Conservation (phyloP, 1,140 invertebrate genomes). For the Lethrus apterus region DNA sequence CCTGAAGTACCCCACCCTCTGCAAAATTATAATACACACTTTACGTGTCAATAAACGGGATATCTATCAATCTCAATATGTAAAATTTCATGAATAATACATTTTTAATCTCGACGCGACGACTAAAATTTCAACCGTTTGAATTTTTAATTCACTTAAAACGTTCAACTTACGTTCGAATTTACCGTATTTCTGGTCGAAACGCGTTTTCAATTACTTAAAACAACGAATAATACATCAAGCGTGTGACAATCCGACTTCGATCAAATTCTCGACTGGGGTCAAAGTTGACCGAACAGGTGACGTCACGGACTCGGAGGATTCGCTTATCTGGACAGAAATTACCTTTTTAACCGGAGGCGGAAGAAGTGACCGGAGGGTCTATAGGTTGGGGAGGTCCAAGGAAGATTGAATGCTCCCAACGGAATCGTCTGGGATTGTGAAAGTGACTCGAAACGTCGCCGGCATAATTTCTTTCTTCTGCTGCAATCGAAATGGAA, state of each 20-base stretch:
- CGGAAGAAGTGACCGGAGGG: slow-evolving; percentile 27
- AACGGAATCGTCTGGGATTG: slow-evolving; percentile 15
- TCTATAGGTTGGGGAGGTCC: slow-evolving; percentile 21
- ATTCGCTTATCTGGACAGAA: slow-evolving; percentile 25
- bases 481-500: no score
- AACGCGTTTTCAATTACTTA: slow-evolving; percentile 13
- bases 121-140: not conserved
- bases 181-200: not conserved
- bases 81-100: slow-evolving; percentile 6
- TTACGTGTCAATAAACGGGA: no score
- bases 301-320: slow-evolving; percentile 25
- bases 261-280: not conserved
- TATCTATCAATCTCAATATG: slow-evolving; percentile 1
- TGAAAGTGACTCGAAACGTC: not conserved
- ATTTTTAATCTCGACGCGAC: slow-evolving; percentile 5
- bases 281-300: slow-evolving; percentile 17
- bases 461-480: no score
- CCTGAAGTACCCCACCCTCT: no score
- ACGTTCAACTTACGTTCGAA: not conserved
- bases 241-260: slow-evolving; percentile 3
- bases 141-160: not conserved
- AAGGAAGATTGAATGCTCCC: slow-evolving; percentile 29
- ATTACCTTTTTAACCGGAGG: slow-evolving; percentile 31
- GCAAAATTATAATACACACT: no score
- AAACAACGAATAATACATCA: slow-evolving; percentile 9